Evolutionary conservation across 1,140 invertebrate genomes (phyloP).

Genomic region (Hermetia illucens): DNA sequence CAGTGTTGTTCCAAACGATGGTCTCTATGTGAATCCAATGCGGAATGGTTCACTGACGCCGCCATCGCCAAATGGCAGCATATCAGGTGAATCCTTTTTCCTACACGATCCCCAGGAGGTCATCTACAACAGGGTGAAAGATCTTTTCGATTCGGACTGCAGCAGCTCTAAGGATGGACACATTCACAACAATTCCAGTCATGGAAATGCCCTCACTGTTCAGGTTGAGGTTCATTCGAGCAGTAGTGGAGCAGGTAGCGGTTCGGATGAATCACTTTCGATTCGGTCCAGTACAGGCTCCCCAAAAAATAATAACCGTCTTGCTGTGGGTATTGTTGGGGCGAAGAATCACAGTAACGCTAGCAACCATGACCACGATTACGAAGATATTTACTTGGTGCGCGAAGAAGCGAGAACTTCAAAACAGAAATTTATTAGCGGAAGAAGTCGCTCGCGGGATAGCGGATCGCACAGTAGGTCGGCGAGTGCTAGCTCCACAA

Average conservation of each 20-base stretch:
- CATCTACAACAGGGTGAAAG: slow-evolving; percentile 60
- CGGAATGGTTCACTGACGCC: slow-evolving; percentile 31
- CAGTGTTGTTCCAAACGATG: slow-evolving; percentile 47
- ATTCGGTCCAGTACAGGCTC: slow-evolving; percentile 31
- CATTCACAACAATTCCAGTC: slow-evolving; percentile 9
- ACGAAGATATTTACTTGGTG: slow-evolving; percentile 58
- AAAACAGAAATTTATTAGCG: slow-evolving; percentile 17
- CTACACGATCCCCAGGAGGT: slow-evolving; percentile 64
- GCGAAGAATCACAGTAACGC: slow-evolving; percentile 3
- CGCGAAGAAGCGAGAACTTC: slow-evolving; percentile 37
- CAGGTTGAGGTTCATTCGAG: slow-evolving; percentile 51
- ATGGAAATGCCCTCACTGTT: slow-evolving; percentile 31
- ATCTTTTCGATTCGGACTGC: slow-evolving; percentile 49
- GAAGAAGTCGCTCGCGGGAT: slow-evolving; percentile 39
- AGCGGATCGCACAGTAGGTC: slow-evolving; percentile 54
- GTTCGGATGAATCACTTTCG: slow-evolving; percentile 42
- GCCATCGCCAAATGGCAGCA: slow-evolving; percentile 24
- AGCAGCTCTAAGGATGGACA: slow-evolving; percentile 16
- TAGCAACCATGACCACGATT: slow-evolving; percentile 41
- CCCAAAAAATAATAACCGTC: slow-evolving; percentile 17
- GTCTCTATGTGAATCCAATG: slow-evolving; percentile 70
- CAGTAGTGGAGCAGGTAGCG: slow-evolving; percentile 40
- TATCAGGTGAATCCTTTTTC: slow-evolving; percentile 60
- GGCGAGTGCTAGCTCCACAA: slow-evolving; percentile 38
- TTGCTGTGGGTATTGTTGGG: too few relatives aligned